Evolutionary conservation across 2,113 vertebrate genomes (phyloP).

Genomic region (Connochaetes taurinus): DNA sequence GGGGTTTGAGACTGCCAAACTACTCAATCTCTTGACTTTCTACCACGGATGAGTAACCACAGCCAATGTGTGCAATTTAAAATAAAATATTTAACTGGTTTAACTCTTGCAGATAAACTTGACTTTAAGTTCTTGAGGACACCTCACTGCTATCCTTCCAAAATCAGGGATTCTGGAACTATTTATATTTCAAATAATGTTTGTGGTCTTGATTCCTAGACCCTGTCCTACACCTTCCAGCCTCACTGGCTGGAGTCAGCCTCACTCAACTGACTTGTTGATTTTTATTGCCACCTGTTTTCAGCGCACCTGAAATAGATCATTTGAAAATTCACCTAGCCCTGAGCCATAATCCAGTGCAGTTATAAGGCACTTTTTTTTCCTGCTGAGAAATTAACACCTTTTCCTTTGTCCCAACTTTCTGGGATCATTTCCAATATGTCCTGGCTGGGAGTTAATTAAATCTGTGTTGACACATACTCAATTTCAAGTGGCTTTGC

Average conservation of each 20-base stretch:
- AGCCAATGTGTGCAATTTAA: background rate
- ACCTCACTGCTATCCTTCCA: background rate
- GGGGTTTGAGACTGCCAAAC: background rate
- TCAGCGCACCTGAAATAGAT: constrained; percentile 56
- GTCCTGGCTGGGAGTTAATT: constrained; percentile 75
- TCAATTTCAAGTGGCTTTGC: constrained; percentile 72
- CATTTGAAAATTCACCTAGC: constrained; percentile 43
- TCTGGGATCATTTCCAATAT: constrained; percentile 76
- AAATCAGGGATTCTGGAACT: background rate
- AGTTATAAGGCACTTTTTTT: constrained; percentile 73
- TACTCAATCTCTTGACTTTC: background rate
- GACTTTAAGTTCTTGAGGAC: background rate
- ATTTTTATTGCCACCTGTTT: constrained; percentile 52
- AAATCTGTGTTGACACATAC: constrained; percentile 76
- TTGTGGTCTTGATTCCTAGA: background rate
- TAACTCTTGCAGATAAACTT: background rate
- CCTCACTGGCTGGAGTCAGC: background rate
- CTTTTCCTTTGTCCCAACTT: constrained; percentile 75
- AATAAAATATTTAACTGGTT: background rate
- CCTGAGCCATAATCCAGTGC: constrained; percentile 53
- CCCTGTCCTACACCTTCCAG: background rate
- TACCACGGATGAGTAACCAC: background rate
- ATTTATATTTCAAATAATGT: background rate
- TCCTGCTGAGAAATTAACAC: constrained; percentile 75
- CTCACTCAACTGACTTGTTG: constrained; percentile 23